Conservation (phyloP, 2,888 invertebrate species). For the Ganaspis brasiliensis region DNA sequence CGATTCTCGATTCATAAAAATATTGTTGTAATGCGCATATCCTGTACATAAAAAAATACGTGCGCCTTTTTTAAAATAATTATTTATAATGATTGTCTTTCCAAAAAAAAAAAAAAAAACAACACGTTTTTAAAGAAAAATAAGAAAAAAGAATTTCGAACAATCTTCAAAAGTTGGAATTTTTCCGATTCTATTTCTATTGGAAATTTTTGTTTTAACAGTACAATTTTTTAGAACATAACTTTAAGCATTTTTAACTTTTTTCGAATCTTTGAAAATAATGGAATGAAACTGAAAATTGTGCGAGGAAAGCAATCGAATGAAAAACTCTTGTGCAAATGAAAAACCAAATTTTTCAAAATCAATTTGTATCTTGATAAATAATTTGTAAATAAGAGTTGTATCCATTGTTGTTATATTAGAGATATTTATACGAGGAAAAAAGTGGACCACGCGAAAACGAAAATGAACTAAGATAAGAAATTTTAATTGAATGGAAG, state of each 20-base stretch:
- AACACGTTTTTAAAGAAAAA: not conserved
- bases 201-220: no score
- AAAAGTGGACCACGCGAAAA: slow-evolving; percentile 10
- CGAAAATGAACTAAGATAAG: no score
- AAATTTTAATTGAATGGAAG: no score
- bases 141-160: not conserved
- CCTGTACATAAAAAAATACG: not conserved
- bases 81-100: not conserved
- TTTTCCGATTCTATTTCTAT: no score
- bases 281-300: no score
- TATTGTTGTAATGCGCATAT: not conserved
- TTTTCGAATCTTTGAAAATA: no score
- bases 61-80: slow-evolving; percentile 4
- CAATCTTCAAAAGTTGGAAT: not conserved
- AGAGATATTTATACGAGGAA: slow-evolving; percentile 35
- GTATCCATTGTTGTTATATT: slow-evolving; percentile 26
- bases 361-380: slow-evolving; percentile 5
- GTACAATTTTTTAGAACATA: no score
- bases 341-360: no score
- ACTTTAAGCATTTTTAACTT: no score
- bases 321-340: no score
- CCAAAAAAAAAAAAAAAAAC: not conserved
- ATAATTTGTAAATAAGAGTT: slow-evolving; percentile 38
- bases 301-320: no score
- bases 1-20: slow-evolving; percentile 23